These are phyloP conservation scores for Poecilia picta DNA, from an alignment of 2,797 vertebrate species.

Conservation along the genomic window DNA sequence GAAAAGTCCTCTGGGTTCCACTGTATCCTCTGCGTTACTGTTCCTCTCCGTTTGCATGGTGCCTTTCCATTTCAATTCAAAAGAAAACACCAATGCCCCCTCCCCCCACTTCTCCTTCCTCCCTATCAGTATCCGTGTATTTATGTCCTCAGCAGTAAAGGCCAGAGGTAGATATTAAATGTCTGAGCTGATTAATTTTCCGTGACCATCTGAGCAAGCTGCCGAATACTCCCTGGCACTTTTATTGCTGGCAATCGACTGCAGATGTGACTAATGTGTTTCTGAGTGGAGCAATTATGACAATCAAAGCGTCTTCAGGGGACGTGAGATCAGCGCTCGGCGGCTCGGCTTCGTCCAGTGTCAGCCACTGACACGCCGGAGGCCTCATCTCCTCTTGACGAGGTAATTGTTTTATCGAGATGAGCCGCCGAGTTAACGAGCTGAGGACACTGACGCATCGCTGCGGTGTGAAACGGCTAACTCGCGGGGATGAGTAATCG, in stretches of 20 bases:
- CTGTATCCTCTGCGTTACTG: slow-evolving; percentile 56
- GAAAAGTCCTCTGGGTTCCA: slow-evolving; percentile 48
- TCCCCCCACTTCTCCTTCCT: slow-evolving; percentile 15
- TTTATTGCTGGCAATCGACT: slow-evolving; percentile 63
- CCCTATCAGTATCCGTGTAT: slow-evolving; percentile 58
- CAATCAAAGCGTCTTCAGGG: slow-evolving; percentile 66
- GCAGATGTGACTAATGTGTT: slow-evolving; percentile 72
- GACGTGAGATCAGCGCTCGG: slow-evolving; percentile 61
- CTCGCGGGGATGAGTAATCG: slow-evolving; percentile 39
- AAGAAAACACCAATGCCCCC: slow-evolving; percentile 56
- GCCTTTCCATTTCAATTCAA: slow-evolving; percentile 36
- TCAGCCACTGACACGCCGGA: slow-evolving; percentile 34
- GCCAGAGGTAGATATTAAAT: slow-evolving; percentile 65
- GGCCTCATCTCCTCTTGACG: slow-evolving; percentile 41
- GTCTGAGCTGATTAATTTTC: slow-evolving; percentile 57
- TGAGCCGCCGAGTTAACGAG: slow-evolving; percentile 38
- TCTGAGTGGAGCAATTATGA: slow-evolving; percentile 73
- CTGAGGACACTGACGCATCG: slow-evolving; percentile 48
- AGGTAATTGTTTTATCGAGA: slow-evolving; percentile 71
- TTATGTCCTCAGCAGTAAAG: slow-evolving; percentile 51
- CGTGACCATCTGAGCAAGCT: slow-evolving; percentile 48
- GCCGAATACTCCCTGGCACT: slow-evolving; percentile 61
- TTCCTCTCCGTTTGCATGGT: slow-evolving; percentile 44
- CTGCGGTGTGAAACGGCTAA: slow-evolving; percentile 22
- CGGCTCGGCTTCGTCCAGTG: slow-evolving; percentile 35